Evolutionary conservation across 2,888 invertebrate species (phyloP).

Genomic region (Lymantria monacha): DNA sequence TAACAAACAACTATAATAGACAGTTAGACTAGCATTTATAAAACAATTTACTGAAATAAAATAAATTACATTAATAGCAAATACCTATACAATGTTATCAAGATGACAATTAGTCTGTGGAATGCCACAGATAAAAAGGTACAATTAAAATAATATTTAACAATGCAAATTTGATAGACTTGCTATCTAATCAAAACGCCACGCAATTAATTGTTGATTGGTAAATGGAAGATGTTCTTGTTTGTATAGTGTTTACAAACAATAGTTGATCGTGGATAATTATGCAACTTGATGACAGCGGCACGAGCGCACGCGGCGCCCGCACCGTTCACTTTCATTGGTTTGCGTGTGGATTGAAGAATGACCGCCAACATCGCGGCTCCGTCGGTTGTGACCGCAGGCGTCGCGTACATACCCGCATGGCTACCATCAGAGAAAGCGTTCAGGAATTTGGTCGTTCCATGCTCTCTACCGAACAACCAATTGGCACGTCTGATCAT

Average conservation of each 20-base stretch:
- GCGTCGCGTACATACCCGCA: constrained; percentile 25
- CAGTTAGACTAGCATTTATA: too few species aligned
- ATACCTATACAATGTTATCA: constrained; percentile 22
- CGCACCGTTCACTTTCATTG: constrained; percentile 74
- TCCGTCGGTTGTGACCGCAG: constrained; percentile 5
- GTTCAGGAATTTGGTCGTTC: constrained; percentile 75
- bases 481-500: constrained; percentile 35
- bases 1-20: too few species aligned
- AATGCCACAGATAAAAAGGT: constrained; percentile 34
- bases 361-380: constrained; percentile 18
- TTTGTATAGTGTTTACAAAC: constrained; percentile 77
- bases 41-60: too few species aligned
- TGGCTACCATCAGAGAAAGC: constrained; percentile 67
- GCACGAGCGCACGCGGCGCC: constrained; percentile 50
- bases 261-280: constrained; percentile 73
- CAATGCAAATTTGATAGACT: constrained; percentile 31
- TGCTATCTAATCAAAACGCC: constrained; percentile 61
- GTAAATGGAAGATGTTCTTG: constrained; percentile 48
- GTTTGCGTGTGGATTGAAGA: constrained; percentile 44
- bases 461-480: constrained; percentile 46
- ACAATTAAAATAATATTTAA: constrained; percentile 35
- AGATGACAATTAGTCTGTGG: constrained; percentile 32
- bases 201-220: constrained; percentile 53
- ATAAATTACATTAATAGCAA: not conserved
- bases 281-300: constrained; percentile 77